A percentile compares a stretch with the other conserved stretches of the same genome.
Conservation (phyloP, 2,113 vertebrate species). For the Zapornia atra region DNA sequence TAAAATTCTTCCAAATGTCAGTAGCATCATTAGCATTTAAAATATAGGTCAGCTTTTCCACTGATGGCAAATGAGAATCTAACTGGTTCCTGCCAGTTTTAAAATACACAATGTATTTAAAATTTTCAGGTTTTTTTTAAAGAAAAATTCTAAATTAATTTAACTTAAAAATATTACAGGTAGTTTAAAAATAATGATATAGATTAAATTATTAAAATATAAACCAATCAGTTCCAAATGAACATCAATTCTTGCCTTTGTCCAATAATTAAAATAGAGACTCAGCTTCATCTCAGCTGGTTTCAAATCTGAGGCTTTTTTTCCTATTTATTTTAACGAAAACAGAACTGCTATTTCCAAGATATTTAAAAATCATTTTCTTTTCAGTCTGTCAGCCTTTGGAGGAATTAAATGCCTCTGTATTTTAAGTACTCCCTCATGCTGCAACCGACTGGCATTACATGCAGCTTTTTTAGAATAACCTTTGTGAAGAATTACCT, state of each 20-base stretch:
- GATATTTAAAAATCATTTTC: background rate
- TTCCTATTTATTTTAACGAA: background rate
- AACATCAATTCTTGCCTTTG: background rate
- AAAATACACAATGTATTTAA: background rate
- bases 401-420: background rate
- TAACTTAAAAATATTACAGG: background rate
- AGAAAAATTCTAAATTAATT: background rate
- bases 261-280: background rate
- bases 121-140: background rate
- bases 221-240: background rate
- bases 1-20: conserved; percentile 33
- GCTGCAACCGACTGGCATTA: background rate
- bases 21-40: conserved; percentile 33
- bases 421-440: background rate
- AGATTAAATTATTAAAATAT: background rate
- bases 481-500: background rate
- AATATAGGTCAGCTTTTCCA: background rate
- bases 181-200: background rate
- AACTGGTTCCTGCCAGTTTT: background rate
- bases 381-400: background rate
- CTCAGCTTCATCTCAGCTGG: background rate
- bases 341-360: background rate
- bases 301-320: background rate
- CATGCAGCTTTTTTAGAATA: background rate
- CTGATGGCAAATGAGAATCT: background rate